These are phyloP conservation scores for Lucifuga dentata DNA, from an alignment of 2,113 vertebrate genomes.

Conservation along the genomic window DNA sequence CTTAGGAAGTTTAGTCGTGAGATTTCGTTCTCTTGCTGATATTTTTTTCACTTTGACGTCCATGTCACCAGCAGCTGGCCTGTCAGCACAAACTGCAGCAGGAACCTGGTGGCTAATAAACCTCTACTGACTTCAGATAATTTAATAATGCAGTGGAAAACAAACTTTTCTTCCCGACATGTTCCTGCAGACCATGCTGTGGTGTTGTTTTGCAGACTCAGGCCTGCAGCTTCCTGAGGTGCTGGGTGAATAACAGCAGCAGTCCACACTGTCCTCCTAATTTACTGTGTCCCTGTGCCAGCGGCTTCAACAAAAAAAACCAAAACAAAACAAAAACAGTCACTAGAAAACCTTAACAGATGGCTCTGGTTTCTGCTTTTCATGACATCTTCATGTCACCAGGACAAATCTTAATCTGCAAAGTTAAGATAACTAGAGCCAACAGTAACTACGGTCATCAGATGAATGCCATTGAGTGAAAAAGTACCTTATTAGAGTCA, in stretches of 20 bases:
- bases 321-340: too few species aligned
- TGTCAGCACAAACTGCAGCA: neutral
- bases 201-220: constrained; percentile 5
- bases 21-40: neutral
- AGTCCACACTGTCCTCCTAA: neutral
- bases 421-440: too few species aligned
- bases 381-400: too few species aligned
- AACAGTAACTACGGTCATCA: too few species aligned
- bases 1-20: neutral
- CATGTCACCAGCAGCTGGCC: neutral
- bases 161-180: constrained; percentile 15
- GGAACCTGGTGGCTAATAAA: constrained; percentile 9
- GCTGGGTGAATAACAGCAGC: constrained; percentile 8
- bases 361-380: too few species aligned
- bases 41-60: neutral
- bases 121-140: neutral
- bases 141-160: constrained; percentile 13
- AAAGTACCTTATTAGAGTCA: too few species aligned
- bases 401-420: too few species aligned
- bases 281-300: neutral
- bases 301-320: neutral
- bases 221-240: neutral
- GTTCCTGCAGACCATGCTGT: neutral
- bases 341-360: too few species aligned
- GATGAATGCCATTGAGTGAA: too few species aligned